Evolutionary conservation across 2,113 vertebrate genomes (phyloP), one percentile per base, ranked within the genome.

Genomic region (Pteruthius melanotis): DNA sequence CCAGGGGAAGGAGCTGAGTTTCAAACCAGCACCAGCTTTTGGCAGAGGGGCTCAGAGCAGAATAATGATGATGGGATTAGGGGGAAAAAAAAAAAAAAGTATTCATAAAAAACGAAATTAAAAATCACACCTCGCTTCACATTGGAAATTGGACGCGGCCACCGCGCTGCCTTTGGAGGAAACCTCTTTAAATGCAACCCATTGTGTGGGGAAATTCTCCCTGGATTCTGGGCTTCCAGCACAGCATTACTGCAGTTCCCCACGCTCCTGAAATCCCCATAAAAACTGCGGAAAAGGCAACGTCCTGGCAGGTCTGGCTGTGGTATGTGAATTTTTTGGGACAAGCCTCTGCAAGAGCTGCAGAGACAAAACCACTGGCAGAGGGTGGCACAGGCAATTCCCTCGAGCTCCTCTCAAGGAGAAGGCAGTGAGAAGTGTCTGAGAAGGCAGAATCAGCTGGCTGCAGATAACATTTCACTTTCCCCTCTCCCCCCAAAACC

Each of bases 71-170:
- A 71, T 92, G 79, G 91, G 82, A 91, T 72, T 95, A 52, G 53
- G 33, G 68, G 7, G 1, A 2, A 4, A 8, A 10, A 5, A 39
- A 22, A 5, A 60, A 56, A 79, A 78, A 75, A 59, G 31, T 70
- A 85, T 64, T 89, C 45, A 71, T 93, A 65, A 89, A 96, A 95
- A 88, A 24, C 31, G 2, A 66, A 87, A 92, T 97, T 95, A 94
- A 78, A 95, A 97, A 95, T 95, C 95, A 90, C 92, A 90, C 85
- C 93, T 91, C 27, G 3, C 91, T 90, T 82, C 87, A 85, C 85
- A 30, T 30, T 92, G 82, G 94, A 95, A 90, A 96, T 94, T 76
- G 83, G 90, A 39, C 79, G 57, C 22, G 4, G 82, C 21, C 66
- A 23, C 11, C 0, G 4, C 33, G 2, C 57, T 75, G 81, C 12